Percentiles rank a stretch among this genome's conserved stretches.
Conservation (phyloP, 2,797 vertebrate genomes). For the Zenarchopterus dispar region DNA sequence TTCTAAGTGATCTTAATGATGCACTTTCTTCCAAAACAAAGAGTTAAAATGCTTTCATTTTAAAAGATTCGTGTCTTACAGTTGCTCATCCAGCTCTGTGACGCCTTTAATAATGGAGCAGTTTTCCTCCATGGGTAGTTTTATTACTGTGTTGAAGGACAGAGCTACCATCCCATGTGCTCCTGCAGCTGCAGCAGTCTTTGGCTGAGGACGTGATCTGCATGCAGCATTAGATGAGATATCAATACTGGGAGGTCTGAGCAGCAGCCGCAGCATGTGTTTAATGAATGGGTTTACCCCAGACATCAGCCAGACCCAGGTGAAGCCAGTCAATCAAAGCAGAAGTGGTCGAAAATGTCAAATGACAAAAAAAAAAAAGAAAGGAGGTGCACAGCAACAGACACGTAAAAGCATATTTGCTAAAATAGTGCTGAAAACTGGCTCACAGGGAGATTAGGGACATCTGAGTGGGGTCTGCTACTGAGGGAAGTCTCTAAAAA, state of each 20-base stretch:
- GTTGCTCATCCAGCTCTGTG: background rate
- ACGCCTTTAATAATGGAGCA: conserved; percentile 19
- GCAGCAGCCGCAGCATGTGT: conserved; percentile 4
- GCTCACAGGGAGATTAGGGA: no score
- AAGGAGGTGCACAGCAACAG: background rate
- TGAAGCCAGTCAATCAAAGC: background rate
- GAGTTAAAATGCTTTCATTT: no score
- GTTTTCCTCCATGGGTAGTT: conserved; percentile 18
- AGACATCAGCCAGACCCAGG: background rate
- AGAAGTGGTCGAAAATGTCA: background rate
- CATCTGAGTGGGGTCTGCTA: no score
- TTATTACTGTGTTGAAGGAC: conserved; percentile 56
- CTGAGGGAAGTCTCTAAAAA: no score
- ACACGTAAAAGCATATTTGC: no score
- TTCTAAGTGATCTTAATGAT: no score
- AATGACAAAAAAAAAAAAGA: background rate
- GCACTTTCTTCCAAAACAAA: no score
- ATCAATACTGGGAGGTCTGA: conserved; percentile 29
- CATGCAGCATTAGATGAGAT: conserved; percentile 23
- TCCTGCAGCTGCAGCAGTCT: conserved; percentile 42
- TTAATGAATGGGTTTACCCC: background rate
- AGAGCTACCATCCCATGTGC: conserved; percentile 17
- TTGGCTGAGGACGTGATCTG: conserved; percentile 49
- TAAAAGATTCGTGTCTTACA: no score
- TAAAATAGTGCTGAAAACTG: no score